These are phyloP conservation scores for Erythrolamprus reginae DNA, from an alignment of 2,113 vertebrate species.

Conservation along the genomic window DNA sequence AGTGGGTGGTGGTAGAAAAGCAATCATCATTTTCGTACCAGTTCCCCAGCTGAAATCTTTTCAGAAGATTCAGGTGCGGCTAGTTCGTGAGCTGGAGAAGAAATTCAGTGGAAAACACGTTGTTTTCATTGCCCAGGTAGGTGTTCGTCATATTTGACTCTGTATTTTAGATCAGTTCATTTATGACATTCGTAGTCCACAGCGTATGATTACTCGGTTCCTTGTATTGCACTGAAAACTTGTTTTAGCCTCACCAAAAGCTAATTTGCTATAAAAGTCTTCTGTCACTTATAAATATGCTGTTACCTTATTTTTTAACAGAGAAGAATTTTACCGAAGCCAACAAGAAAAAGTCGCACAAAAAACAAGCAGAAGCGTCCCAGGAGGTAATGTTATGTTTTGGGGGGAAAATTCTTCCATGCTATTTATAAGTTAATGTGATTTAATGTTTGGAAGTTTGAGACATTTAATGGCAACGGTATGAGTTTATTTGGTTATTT, in stretches of 20 bases:
- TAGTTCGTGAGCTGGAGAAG: conserved; percentile 96
- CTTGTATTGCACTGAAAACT: neutral
- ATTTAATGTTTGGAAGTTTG: neutral
- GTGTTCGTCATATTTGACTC: neutral
- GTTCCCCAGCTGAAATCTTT: conserved; percentile 98
- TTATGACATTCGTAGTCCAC: neutral
- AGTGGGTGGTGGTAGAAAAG: conserved; percentile 91
- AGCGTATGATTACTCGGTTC: neutral
- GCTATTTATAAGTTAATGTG: neutral
- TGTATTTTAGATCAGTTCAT: neutral
- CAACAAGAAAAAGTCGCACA: conserved; percentile 95
- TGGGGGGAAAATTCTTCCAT: neutral
- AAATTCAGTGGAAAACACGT: conserved; percentile 99
- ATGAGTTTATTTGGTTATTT: neutral
- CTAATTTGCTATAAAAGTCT: neutral
- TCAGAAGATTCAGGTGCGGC: conserved; percentile 97
- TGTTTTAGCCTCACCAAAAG: neutral
- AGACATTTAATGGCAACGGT: no score
- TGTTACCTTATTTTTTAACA: conserved; percentile 39
- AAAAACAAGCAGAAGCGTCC: conserved; percentile 98
- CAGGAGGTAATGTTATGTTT: conserved; percentile 76
- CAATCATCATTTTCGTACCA: conserved; percentile 97
- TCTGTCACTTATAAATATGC: neutral
- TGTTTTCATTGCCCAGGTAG: conserved; percentile 97
- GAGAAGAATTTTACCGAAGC: conserved; percentile 97